A percentile compares a stretch with the other conserved stretches of the same genome.
Evolutionary conservation across 2,113 vertebrate genomes (phyloP).

Genomic region (Lepisosteus osseus): DNA sequence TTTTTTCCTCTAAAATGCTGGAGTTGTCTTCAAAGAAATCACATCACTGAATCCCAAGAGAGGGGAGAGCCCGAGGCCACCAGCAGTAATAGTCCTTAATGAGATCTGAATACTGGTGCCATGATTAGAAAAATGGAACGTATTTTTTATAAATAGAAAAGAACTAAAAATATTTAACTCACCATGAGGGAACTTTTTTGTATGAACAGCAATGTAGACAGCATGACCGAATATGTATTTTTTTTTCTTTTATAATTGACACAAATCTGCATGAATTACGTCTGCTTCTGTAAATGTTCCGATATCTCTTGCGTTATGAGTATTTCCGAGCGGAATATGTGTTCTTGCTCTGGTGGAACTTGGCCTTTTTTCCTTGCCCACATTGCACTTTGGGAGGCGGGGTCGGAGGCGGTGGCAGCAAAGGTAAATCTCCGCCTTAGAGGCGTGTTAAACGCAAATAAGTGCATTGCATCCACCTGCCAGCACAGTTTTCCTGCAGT

Average conservation of each 20-base stretch:
- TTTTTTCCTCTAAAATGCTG: neutral
- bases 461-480: constrained; percentile 69
- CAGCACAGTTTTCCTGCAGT: constrained; percentile 39
- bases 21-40: constrained; percentile 17
- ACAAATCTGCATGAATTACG: no score
- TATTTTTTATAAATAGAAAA: neutral
- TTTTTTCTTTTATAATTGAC: no score
- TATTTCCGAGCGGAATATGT: no score
- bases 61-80: neutral
- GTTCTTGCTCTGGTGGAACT: no score
- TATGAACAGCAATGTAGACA: no score
- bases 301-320: no score
- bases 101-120: neutral
- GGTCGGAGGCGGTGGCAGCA: constrained; percentile 29
- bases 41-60: constrained; percentile 12
- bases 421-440: constrained; percentile 67
- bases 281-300: no score
- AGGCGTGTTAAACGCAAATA: constrained; percentile 57
- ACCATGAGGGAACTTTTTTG: no score
- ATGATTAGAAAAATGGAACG: neutral
- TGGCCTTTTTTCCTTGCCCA: no score
- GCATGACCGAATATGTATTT: no score
- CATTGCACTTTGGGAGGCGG: constrained; percentile 18
- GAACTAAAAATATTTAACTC: neutral
- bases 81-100: neutral